A percentile compares a stretch with the other conserved stretches of the same genome.
These are phyloP conservation scores for Pelagia noctiluca DNA, from an alignment of 30 jellyfish, hydroid and myxozoan genomes.

Conservation along the genomic window DNA sequence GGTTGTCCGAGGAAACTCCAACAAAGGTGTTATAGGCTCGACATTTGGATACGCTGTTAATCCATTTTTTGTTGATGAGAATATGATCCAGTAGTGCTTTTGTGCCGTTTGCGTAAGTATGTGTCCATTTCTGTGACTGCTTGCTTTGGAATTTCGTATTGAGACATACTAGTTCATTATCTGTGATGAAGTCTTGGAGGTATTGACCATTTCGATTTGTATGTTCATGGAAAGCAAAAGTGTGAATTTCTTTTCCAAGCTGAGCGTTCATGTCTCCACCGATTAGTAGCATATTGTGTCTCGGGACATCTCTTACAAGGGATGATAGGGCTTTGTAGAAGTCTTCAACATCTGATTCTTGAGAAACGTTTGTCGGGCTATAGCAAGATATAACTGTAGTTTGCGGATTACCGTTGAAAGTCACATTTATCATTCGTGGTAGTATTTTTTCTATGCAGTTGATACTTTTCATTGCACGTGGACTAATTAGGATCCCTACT, in stretches of 20 bases:
- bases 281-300: background rate
- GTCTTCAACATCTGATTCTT: background rate
- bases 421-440: background rate
- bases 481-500: constrained; percentile 12
- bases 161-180: no score
- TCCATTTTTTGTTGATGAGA: no score
- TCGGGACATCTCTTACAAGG: background rate
- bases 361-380: background rate
- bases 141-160: no score
- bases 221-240: background rate
- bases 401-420: constrained; percentile 18
- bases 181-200: no score
- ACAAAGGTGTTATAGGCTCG: no score
- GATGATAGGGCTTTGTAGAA: background rate
- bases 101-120: no score
- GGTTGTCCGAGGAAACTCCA: no score
- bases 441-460: background rate
- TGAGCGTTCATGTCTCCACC: constrained; percentile 15
- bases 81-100: no score
- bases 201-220: no score
- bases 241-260: background rate
- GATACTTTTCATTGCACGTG: background rate
- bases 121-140: no score
- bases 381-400: constrained; percentile 9
- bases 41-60: no score